Conservation (phyloP, 2,888 invertebrate species). For the Gnatocerus cornutus region DNA sequence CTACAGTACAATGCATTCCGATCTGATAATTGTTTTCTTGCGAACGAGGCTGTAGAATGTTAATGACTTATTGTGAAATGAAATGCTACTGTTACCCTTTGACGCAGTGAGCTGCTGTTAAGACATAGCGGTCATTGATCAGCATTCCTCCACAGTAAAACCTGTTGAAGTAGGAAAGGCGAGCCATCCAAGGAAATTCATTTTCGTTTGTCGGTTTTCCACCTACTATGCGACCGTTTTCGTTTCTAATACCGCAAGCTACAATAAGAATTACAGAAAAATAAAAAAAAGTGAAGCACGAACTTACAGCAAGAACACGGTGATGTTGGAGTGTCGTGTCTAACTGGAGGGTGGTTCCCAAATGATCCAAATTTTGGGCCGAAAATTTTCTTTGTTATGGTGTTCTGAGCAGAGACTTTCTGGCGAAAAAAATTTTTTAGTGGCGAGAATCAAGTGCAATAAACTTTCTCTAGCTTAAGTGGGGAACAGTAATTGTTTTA, state of each 20-base stretch:
- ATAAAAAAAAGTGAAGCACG: conserved; percentile 69
- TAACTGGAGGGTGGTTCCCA: conserved; percentile 76
- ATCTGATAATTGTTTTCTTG: conserved; percentile 9
- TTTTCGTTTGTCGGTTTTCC: conserved; percentile 83
- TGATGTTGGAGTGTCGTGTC: conserved; percentile 73
- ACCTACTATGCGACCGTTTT: conserved; percentile 87
- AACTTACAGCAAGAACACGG: conserved; percentile 80
- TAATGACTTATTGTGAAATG: conserved; percentile 14
- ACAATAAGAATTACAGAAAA: conserved; percentile 52
- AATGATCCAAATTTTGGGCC: conserved; percentile 61
- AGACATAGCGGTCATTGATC: conserved; percentile 90
- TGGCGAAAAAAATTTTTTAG: not conserved
- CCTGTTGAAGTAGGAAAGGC: conserved; percentile 88
- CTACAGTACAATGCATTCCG: conserved; percentile 14
- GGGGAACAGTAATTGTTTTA: no score
- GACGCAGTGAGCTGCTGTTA: conserved; percentile 92
- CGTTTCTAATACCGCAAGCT: conserved; percentile 90
- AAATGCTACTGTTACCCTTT: conserved; percentile 78
- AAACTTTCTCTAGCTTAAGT: not conserved
- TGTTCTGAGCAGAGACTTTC: conserved; percentile 16
- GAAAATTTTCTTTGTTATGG: conserved; percentile 52
- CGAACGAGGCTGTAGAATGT: conserved; percentile 20
- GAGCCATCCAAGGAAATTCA: conserved; percentile 93
- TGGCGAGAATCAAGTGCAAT: not conserved
- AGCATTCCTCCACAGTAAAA: conserved; percentile 93